Base-by-base conservation (phyloP, 2,113 vertebrate species). In the Brachyistius frenatus region DNA sequence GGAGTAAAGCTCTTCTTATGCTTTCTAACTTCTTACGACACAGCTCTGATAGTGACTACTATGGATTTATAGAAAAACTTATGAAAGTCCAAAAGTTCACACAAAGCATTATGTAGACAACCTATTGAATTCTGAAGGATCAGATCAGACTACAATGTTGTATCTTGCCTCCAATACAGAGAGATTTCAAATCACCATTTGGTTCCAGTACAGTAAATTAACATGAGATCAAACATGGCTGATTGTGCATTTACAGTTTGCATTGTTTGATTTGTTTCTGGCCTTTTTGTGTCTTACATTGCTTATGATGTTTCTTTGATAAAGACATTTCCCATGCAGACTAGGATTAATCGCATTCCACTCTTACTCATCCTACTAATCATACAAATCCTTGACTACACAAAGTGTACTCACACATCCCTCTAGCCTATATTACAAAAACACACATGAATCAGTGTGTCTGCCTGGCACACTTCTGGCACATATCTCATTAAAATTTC, bases 401-500 rank as follows among this genome's bases (percentile, higher is more conserved):
- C 76, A 8, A 57, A 69, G 65, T 57, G 47, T 36, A 44, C 50
- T 76, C 77, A 65, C 65, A 72, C 62, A 74, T 83, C 71, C 56
- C 65, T 61, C 4, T 14, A 73, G 58, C 44, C 49, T 52, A 66
- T 54, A 71, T 85, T 73, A 78, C 61, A 81, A 14, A 30, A 61
- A 50, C 76, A 77, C 61, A 72, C 44, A 35, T 66, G 86, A 75
- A 62, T 55, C 64, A 55, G 63, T 58, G 57, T 49, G 37, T 80
- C 76, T 69, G 49, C 47, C 55, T 62, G 54, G 52, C 60, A 76
- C 54, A 49, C 44, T 35, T 16, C 56, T 56, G 47, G 69, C 55
- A 67, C 54, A 71, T 83, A 69, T 76, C 58, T 69, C 75, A 85
- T 85, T 81, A 76, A 66, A 73, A 81, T 88, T 90, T 89, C 82